phyloP scores from a whole-genome alignment of 2,113 vertebrate genomes.

The Isurus oxyrinchus region DNA sequence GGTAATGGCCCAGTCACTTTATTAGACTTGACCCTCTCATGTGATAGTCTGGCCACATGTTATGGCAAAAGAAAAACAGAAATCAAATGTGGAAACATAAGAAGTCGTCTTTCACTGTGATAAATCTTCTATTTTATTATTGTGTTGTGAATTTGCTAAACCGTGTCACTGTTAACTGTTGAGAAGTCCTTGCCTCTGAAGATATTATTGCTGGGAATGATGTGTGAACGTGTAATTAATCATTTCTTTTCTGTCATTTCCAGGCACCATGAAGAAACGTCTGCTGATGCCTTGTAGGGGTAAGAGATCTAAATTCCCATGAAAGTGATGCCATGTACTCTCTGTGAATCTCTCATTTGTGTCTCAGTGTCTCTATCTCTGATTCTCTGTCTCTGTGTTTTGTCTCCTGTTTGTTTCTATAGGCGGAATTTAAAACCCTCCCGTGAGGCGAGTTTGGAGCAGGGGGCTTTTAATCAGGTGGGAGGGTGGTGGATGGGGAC shows the following conservation, averaged over 20 bases:
- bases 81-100: not conserved
- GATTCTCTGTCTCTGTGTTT: not conserved
- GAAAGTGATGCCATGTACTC: not conserved
- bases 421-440: too few species aligned
- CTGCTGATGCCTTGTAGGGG: conserved; percentile 77
- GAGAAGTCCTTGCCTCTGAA: not conserved
- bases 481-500: too few species aligned
- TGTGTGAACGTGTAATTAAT: conserved; percentile 58
- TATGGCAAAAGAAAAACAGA: not conserved
- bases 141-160: not conserved
- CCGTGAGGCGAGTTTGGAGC: too few species aligned
- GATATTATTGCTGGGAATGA: not conserved
- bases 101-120: not conserved
- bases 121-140: not conserved
- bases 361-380: not conserved
- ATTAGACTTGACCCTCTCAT: not conserved
- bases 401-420: not conserved
- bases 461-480: too few species aligned
- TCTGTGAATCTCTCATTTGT: not conserved
- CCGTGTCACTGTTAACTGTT: not conserved
- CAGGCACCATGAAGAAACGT: conserved; percentile 75
- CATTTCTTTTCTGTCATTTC: conserved; percentile 57
- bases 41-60: too few species aligned
- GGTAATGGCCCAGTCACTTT: not conserved
- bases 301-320: conserved; percentile 57